A percentile compares a stretch with the other conserved stretches of the same genome.
Conservation (phyloP, 2,888 invertebrate species). For the Drosophila atroscutellata region DNA sequence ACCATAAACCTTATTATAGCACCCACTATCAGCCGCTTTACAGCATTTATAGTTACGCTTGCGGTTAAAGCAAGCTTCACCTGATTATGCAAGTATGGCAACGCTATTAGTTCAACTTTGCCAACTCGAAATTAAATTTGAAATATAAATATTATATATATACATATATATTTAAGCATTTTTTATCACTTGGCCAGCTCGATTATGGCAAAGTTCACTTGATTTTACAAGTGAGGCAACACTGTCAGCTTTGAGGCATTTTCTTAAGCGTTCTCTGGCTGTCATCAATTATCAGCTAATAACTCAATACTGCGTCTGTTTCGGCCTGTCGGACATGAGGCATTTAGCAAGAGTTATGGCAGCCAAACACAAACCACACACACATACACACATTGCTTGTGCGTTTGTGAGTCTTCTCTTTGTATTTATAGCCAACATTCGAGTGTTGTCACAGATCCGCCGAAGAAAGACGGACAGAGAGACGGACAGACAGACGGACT, state of each 20-base stretch:
- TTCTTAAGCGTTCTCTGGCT: constrained; percentile 45
- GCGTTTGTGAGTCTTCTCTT: constrained; percentile 31
- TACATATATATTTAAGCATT: neutral
- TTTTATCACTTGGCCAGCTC: neutral
- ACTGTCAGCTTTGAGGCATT: neutral
- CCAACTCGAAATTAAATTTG: neutral
- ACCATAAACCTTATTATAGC: neutral
- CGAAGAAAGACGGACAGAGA: constrained; percentile 8
- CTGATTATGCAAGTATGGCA: neutral
- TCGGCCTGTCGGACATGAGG: constrained; percentile 36
- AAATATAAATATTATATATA: neutral
- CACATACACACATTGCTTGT: constrained; percentile 20
- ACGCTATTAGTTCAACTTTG: neutral
- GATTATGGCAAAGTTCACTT: neutral
- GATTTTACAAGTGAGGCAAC: constrained; percentile 7
- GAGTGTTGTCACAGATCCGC: constrained; percentile 36
- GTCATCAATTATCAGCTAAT: constrained; percentile 65
- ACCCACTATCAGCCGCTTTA: neutral
- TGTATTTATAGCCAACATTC: constrained; percentile 58
- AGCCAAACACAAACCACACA: constrained; percentile 15
- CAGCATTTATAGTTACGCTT: no score
- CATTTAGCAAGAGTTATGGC: constrained; percentile 63
- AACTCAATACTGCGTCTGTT: constrained; percentile 60
- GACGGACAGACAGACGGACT: constrained; percentile 4
- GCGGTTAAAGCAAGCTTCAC: neutral